Percentiles rank a stretch among this genome's conserved stretches.
Evolutionary conservation across 2,113 vertebrate genomes (phyloP).

Genomic region (Haemorhous mexicanus): DNA sequence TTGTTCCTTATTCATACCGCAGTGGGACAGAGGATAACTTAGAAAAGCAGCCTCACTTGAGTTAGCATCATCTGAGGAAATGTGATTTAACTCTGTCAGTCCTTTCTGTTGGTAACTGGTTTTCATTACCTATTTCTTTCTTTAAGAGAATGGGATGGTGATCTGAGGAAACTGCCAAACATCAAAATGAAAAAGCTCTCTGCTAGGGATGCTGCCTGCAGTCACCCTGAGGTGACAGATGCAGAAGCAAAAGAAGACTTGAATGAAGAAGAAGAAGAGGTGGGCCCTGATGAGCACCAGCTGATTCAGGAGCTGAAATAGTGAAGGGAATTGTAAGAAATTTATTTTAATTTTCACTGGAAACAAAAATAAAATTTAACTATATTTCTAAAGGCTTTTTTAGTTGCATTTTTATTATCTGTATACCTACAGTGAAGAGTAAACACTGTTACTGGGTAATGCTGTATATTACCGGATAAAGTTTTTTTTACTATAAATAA

Average conservation of each 20-base stretch:
- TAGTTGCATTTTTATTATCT: neutral
- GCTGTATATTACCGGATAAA: neutral
- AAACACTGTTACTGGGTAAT: neutral
- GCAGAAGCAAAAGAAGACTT: neutral
- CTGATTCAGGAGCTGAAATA: constrained; percentile 25
- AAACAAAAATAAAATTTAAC: constrained; percentile 26
- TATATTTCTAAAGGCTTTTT: neutral
- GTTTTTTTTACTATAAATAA: neutral
- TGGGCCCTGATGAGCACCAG: neutral
- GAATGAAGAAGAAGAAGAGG: constrained; percentile 37
- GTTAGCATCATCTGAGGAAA: neutral
- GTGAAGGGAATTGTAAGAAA: neutral
- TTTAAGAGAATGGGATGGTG: constrained; percentile 89
- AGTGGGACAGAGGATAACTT: neutral
- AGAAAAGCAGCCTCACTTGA: neutral
- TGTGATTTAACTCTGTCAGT: neutral
- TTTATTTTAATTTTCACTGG: neutral
- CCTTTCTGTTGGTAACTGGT: neutral
- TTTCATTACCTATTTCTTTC: neutral
- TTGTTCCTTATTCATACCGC: neutral
- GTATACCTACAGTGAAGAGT: neutral
- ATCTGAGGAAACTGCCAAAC: constrained; percentile 92
- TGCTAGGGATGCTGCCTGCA: constrained; percentile 62
- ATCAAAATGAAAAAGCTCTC: constrained; percentile 91
- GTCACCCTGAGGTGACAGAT: constrained; percentile 49